A percentile compares a stretch with the other conserved stretches of the same genome.
Conservation (phyloP, 2,113 vertebrate species). For the Aix galericulata region DNA sequence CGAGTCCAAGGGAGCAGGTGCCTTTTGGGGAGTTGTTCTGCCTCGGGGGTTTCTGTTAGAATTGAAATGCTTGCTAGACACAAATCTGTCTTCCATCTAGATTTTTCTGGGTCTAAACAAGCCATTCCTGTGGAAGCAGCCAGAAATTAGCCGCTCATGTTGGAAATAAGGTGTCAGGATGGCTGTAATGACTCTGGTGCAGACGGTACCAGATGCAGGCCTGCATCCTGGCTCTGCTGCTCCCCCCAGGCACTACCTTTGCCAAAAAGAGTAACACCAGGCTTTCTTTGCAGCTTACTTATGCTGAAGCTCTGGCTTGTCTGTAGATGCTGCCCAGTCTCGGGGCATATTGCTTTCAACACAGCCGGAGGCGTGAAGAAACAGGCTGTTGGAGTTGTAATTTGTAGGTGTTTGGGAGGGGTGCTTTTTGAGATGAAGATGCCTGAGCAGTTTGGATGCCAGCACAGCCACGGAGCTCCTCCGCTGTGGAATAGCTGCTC, state of each 20-base stretch:
- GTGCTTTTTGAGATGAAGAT: neutral
- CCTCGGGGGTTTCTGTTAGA: neutral
- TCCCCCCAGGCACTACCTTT: neutral
- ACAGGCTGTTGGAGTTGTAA: neutral
- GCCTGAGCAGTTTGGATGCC: neutral
- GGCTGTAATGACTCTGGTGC: neutral
- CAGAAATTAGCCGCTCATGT: fast-evolving
- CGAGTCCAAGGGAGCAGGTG: neutral
- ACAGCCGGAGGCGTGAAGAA: neutral
- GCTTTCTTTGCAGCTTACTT: neutral
- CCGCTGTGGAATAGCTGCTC: neutral
- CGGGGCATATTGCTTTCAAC: fast-evolving
- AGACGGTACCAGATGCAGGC: neutral
- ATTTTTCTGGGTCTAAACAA: neutral
- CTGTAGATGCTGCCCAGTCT: neutral
- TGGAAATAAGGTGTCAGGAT: neutral
- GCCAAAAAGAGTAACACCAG: neutral
- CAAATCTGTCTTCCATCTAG: no score
- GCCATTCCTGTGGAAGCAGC: neutral
- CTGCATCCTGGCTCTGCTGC: neutral
- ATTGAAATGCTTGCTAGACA: neutral
- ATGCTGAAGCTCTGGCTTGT: neutral
- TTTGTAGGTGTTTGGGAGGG: neutral
- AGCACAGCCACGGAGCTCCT: fast-evolving
- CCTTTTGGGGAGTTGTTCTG: neutral